Percentiles rank a stretch among this genome's conserved stretches.
Evolutionary conservation across 2,797 vertebrate species (phyloP).

Genomic region (Pangasius krempfi): DNA sequence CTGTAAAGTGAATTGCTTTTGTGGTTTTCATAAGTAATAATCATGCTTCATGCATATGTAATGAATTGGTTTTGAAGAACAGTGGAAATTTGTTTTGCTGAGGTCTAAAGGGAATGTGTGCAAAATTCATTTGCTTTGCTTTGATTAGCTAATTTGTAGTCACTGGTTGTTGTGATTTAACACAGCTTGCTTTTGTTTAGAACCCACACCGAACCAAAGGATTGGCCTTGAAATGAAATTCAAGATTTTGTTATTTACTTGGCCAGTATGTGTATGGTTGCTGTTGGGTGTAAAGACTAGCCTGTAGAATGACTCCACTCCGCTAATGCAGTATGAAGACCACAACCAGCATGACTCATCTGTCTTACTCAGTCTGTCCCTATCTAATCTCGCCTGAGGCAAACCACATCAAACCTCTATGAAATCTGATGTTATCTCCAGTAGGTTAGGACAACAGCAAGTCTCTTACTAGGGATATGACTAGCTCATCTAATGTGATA

Average conservation of each 20-base stretch:
- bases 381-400: conserved; percentile 21
- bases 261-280: neutral
- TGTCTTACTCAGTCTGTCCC: conserved; percentile 32
- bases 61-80: conserved; percentile 37
- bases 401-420: conserved; percentile 31
- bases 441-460: conserved; percentile 19
- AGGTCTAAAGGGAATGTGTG: conserved; percentile 16
- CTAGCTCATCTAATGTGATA: neutral
- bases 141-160: conserved; percentile 23
- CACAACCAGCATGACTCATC: conserved; percentile 31
- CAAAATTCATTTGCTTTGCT: conserved; percentile 45
- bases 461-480: conserved; percentile 32
- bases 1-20: conserved; percentile 37
- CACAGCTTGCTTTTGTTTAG: neutral
- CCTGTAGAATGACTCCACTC: conserved; percentile 7
- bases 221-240: neutral
- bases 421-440: conserved; percentile 13
- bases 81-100: conserved; percentile 34
- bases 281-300: neutral
- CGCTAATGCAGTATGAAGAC: conserved; percentile 5
- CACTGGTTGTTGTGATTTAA: neutral
- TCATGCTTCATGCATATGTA: conserved; percentile 29
- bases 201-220: neutral
- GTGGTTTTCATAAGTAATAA: conserved; percentile 35
- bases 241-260: neutral